A percentile compares a stretch with the other conserved stretches of the same genome.
These are phyloP conservation scores for Allobates femoralis DNA, from an alignment of 2,797 vertebrate genomes.

Conservation along the genomic window DNA sequence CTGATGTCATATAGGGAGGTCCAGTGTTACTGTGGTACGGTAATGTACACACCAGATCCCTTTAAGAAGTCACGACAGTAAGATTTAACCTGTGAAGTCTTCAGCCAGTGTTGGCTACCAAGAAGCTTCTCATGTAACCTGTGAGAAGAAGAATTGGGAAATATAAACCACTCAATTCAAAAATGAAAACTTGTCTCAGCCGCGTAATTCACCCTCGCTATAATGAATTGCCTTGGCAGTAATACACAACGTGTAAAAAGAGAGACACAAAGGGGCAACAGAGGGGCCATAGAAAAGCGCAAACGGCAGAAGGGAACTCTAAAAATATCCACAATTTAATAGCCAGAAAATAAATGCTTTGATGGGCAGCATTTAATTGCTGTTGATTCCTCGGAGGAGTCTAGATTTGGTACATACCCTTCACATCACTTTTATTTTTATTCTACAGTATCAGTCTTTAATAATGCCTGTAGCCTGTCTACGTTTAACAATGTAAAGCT, in stretches of 20 bases:
- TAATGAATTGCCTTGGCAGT: slow-evolving; percentile 39
- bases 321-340: slow-evolving; percentile 55
- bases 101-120: neutral
- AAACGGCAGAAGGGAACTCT: slow-evolving; percentile 27
- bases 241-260: slow-evolving; percentile 42
- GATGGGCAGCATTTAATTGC: slow-evolving; percentile 45
- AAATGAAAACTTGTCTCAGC: slow-evolving; percentile 21
- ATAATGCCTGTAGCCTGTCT: slow-evolving; percentile 33
- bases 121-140: neutral
- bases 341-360: slow-evolving; percentile 58
- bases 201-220: slow-evolving; percentile 23
- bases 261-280: slow-evolving; percentile 29
- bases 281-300: slow-evolving; percentile 28
- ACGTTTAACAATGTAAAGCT: neutral
- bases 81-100: neutral
- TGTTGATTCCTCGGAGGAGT: slow-evolving; percentile 54
- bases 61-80: neutral
- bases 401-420: slow-evolving; percentile 13
- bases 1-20: neutral
- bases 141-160: neutral
- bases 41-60: neutral
- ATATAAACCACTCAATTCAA: neutral
- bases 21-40: neutral
- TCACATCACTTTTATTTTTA: slow-evolving; percentile 46
- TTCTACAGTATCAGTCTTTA: neutral